Evolutionary conservation across 1,140 invertebrate genomes (phyloP), one percentile per base, ranked within the genome.

Genomic region (Lordiphosa mommai): DNA sequence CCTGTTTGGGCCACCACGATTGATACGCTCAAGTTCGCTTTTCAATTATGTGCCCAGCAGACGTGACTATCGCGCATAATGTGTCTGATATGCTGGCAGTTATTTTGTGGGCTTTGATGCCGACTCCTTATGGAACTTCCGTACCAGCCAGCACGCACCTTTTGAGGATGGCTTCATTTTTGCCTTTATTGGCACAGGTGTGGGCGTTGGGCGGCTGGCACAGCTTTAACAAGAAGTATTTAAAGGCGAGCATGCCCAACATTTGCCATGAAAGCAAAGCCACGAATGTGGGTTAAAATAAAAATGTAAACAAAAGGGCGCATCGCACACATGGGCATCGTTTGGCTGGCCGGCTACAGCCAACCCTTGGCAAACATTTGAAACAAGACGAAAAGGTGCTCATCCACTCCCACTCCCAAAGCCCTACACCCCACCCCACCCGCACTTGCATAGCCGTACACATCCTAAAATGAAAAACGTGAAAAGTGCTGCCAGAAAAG

Each of bases 401-500:
- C 40, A 43, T 10, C 7, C 20, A 14, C 53, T 9, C 6, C 41
- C 8, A 47, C 10, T 3, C n/a, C 34, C n/a, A n/a, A n/a, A 30
- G n/a, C 10, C 41, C 10, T 13, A 33, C 53, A 38, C 2, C 12
- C 30, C 23, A 23, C 3, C 46, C 13, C 16, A 14, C 32, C 14
- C 47, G 23, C 47, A 36, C 10, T 13, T 40, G 40, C 40, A 20
- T 29, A 23, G 47, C 34, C 49, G 29, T 40, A 4, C 23, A 27
- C 23, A 27, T 27, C 23, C 48, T 41, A 55, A 70, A 82, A 82
- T 63, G 74, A 63, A 76, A 74, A 76, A 82, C 76, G 76, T 80
- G 66, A 82, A 82, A 80, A 84, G 66, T 84, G 71, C 76, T 84
- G 77, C 76, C 79, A 76, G 77, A 82, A 76, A 82, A 69, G 47